phyloP scores from a whole-genome alignment of 2,113 vertebrate species.

The Melanerpes aurifrons region DNA sequence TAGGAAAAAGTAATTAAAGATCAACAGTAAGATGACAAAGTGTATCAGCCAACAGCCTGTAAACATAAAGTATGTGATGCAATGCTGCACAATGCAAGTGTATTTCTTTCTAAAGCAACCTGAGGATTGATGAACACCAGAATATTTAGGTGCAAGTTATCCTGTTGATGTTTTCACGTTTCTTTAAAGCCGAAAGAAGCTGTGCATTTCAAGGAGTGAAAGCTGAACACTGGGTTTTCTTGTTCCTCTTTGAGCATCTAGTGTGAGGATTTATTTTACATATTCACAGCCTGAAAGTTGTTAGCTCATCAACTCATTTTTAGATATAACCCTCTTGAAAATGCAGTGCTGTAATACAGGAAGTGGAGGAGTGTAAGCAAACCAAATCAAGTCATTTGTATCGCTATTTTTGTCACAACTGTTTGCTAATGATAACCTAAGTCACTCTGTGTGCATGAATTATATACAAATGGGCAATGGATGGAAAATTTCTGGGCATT shows the following conservation, averaged over 20 bases:
- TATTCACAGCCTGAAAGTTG: background rate
- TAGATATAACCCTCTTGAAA: background rate
- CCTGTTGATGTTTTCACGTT: background rate
- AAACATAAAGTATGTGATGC: background rate
- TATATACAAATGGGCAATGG: background rate
- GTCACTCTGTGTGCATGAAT: background rate
- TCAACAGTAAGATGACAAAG: background rate
- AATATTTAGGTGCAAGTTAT: background rate
- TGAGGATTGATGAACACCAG: background rate
- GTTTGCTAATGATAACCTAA: background rate
- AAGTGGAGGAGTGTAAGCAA: background rate
- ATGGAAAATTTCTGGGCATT: conserved; percentile 4
- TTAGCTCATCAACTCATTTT: background rate
- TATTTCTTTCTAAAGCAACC: background rate
- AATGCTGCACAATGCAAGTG: background rate
- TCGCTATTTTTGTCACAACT: background rate
- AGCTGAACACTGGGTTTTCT: background rate
- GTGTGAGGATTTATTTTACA: background rate
- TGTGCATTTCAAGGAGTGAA: background rate
- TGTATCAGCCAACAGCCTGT: background rate
- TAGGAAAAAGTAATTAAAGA: background rate
- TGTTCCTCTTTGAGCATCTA: background rate
- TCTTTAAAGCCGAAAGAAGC: background rate
- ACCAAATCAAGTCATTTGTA: background rate
- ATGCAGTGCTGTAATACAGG: background rate